These are phyloP conservation scores for Oryctes rhinoceros DNA, from an alignment of 1,140 invertebrate genomes.

Conservation along the genomic window DNA sequence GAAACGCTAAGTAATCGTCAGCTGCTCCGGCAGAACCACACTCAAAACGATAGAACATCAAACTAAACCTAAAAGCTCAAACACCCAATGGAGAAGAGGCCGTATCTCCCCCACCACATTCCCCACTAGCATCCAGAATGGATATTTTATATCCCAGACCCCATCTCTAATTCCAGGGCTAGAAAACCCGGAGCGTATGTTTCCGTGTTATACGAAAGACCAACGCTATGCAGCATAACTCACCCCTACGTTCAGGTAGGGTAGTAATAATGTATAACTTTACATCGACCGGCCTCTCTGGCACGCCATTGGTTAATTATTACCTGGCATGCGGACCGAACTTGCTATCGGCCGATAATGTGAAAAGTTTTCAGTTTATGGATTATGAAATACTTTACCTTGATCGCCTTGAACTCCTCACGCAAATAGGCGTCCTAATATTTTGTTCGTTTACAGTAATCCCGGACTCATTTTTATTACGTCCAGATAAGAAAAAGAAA, in stretches of 20 bases:
- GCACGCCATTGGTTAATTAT: slow-evolving; percentile 55
- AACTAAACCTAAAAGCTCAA: slow-evolving; percentile 48
- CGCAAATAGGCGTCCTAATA: slow-evolving; percentile 16
- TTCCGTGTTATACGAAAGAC: slow-evolving; percentile 41
- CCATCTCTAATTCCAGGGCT: slow-evolving; percentile 39
- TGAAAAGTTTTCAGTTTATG: slow-evolving; percentile 46
- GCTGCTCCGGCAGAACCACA: slow-evolving; percentile 29
- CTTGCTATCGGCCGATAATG: slow-evolving; percentile 49
- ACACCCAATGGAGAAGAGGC: slow-evolving; percentile 49
- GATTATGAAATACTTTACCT: slow-evolving; percentile 39
- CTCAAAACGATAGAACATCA: slow-evolving; percentile 45
- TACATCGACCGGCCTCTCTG: slow-evolving; percentile 47
- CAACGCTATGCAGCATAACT: slow-evolving; percentile 41
- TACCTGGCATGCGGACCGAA: slow-evolving; percentile 51
- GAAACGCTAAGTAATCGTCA: not conserved
- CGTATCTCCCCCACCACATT: slow-evolving; percentile 45
- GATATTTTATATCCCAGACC: slow-evolving; percentile 40
- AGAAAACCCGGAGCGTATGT: slow-evolving; percentile 41
- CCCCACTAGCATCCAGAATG: slow-evolving; percentile 42
- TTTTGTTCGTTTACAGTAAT: not conserved
- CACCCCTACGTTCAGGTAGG: slow-evolving; percentile 45
- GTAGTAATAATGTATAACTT: slow-evolving; percentile 50
- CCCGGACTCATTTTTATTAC: not conserved
- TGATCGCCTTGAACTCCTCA: slow-evolving; percentile 27
- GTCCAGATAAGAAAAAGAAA: not conserved